Evolutionary conservation across 2,888 invertebrate species (phyloP).

Genomic region (Chloroclystis v-ata): DNA sequence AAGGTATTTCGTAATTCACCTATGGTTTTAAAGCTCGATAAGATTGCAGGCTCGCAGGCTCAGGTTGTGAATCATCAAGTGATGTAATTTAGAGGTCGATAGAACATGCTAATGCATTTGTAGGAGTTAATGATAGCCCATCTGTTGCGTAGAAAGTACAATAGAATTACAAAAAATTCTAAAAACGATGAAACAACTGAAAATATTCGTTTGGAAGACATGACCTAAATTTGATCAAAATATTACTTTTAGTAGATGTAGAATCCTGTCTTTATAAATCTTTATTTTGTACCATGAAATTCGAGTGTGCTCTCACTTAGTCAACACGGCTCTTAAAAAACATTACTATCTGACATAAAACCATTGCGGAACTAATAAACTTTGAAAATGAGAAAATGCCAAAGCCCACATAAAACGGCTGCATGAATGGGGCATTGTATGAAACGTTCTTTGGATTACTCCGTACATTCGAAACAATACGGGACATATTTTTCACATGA

Average conservation of each 20-base stretch:
- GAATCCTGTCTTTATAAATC: too few species aligned
- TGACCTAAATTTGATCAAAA: too few species aligned
- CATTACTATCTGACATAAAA: background rate
- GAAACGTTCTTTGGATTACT: constrained; percentile 16
- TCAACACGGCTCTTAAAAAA: too few species aligned
- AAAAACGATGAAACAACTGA: background rate
- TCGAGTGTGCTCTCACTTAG: too few species aligned
- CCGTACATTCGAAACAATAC: constrained; percentile 22
- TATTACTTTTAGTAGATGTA: too few species aligned
- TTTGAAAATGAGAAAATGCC: too few species aligned
- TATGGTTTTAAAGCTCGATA: constrained; percentile 11
- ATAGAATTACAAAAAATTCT: constrained; percentile 5
- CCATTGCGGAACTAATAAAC: too few species aligned
- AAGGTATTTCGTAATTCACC: constrained; percentile 10
- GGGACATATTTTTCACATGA: constrained; percentile 16
- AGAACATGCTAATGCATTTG: constrained; percentile 23
- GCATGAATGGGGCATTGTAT: constrained; percentile 23
- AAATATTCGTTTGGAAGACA: too few species aligned
- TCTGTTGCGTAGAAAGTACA: constrained; percentile 11
- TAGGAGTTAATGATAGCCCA: constrained; percentile 21
- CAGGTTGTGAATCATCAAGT: constrained; percentile 26
- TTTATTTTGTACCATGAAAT: too few species aligned
- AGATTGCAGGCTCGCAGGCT: constrained; percentile 8
- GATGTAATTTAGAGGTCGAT: constrained; percentile 29
- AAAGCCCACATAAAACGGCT: too few species aligned